These are phyloP conservation scores for Drosophila rufa DNA, from an alignment of 1,140 invertebrate species.

Conservation along the genomic window DNA sequence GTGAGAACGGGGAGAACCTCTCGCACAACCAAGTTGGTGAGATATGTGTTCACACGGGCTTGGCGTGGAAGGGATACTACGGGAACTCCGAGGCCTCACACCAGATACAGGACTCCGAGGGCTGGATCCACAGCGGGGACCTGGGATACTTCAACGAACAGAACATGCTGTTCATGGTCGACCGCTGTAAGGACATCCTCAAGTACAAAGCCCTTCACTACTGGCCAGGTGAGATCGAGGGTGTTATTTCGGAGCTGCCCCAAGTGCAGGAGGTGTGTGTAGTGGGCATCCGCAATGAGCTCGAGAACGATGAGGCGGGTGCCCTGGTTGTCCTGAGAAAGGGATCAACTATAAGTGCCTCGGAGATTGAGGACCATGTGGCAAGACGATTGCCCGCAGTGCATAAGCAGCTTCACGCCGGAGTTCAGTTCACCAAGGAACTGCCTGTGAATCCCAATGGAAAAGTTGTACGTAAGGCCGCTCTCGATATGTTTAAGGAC, in stretches of 20 bases:
- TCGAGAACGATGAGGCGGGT: constrained; percentile 48
- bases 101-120: constrained; percentile 86
- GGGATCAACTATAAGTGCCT: constrained; percentile 12
- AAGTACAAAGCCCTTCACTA: constrained; percentile 87
- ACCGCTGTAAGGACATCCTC: constrained; percentile 91
- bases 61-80: constrained; percentile 85
- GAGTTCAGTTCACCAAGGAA: constrained; percentile 20
- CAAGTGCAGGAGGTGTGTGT: constrained; percentile 68
- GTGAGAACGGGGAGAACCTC: constrained; percentile 25
- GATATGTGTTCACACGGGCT: constrained; percentile 72
- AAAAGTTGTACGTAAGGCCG: constrained; percentile 87
- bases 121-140: constrained; percentile 91
- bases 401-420: constrained; percentile 86
- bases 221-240: constrained; percentile 70
- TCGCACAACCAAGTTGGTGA: constrained; percentile 79
- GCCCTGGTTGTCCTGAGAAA: constrained; percentile 51
- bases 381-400: constrained; percentile 70
- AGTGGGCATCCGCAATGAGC: constrained; percentile 56
- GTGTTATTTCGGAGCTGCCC: constrained; percentile 28
- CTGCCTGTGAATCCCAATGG: constrained; percentile 88
- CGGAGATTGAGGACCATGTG: constrained; percentile 48
- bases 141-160: constrained; percentile 89
- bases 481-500: constrained; percentile 57
- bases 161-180: constrained; percentile 89
- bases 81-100: constrained; percentile 67